A percentile compares a stretch with the other conserved stretches of the same genome.
Evolutionary conservation across 1,140 invertebrate genomes (phyloP).

Genomic region (Amyelois transitella): DNA sequence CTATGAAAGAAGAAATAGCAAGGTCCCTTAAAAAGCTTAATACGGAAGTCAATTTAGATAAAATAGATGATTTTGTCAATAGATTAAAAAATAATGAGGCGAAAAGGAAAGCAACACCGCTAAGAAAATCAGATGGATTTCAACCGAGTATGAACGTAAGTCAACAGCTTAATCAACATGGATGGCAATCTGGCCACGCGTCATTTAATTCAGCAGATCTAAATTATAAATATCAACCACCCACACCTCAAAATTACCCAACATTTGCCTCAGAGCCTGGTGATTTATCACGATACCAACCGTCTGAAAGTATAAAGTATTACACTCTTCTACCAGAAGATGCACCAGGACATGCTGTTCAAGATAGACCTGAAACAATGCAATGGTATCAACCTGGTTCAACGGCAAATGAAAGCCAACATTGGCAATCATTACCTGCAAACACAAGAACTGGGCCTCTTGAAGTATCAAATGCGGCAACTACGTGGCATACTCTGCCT

Average conservation of each 20-base stretch:
- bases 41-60: conserved; percentile 13
- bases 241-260: not conserved
- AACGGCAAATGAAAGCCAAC: not conserved
- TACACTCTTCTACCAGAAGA: not conserved
- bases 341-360: not conserved
- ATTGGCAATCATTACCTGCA: not conserved
- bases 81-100: conserved; percentile 25
- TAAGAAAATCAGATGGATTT: not conserved
- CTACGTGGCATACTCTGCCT: not conserved
- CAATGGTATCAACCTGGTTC: not conserved
- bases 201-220: not conserved
- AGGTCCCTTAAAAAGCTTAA: conserved; percentile 24
- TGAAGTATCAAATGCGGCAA: not conserved
- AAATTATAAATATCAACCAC: not conserved
- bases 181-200: not conserved
- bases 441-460: not conserved
- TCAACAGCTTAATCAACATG: not conserved
- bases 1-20: conserved; percentile 32
- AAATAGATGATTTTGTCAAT: conserved; percentile 23
- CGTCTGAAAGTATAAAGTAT: not conserved
- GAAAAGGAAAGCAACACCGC: conserved; percentile 9
- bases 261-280: not conserved
- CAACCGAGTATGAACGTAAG: not conserved
- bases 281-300: not conserved
- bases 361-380: not conserved